Evolutionary conservation across 2,797 vertebrate genomes (phyloP), one percentile per base, ranked within the genome.

Genomic region (Onychomys leucogaster): DNA sequence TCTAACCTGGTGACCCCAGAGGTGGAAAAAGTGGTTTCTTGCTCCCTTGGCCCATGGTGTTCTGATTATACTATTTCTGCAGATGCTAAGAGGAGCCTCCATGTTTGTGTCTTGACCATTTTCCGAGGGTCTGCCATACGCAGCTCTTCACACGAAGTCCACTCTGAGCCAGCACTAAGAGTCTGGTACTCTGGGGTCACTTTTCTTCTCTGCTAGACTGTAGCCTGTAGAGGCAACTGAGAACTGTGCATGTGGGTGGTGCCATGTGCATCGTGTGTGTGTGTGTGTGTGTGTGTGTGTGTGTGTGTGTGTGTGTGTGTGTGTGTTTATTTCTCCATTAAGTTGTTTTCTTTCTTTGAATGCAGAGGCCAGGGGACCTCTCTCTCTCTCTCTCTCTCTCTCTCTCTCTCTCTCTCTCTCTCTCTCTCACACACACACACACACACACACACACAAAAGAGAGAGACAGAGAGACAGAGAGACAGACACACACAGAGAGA

Each of bases 121-220:
- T 23, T 71, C 32, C 3, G 1, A n/a, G 73, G 23, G 46, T 16
- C 63, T 0, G 2, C 34, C 32, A 63, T 57, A 57, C 1, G 12
- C 9, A 0, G 0, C 27, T 1, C n/a, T 71, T 59, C 46, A 73
- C 13, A 13, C 4, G 11, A 73, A 27, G 19, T 55, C 63, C 69
- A 43, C 17, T 25, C 71, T 75, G 71, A 43, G 41, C 2, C 4
- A 75, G 71, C 37, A 41, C 37, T 10, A 75, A 10, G 71, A 75
- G 19, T 76, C 23, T 43, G 23, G 73, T 76, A 43, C 41, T 43
- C 27, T 43, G 37, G 13, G 41, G 25, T 29, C 41, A 76, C 25
- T 46, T 76, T 27, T 11, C 41, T 76, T 27, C 41, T 69, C 32
- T 69, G 67, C 34, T 76, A 25, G 73, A 46, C 75, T 76, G 41